phyloP scores from a whole-genome alignment of 2,797 vertebrate species.

The Malacoctenus gilli region DNA sequence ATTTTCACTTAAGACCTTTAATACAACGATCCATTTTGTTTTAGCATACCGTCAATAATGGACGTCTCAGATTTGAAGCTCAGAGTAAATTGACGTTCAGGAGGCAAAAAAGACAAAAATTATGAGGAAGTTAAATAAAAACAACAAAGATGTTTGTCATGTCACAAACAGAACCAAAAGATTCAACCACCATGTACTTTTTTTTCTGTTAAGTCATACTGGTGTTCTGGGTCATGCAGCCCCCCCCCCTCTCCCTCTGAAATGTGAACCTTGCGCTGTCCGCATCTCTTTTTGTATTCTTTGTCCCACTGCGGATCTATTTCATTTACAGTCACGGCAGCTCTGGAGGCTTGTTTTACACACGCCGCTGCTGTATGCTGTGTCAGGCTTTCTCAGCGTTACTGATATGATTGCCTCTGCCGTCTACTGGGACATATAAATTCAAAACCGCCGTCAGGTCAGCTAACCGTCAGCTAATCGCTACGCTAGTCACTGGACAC shows the following conservation, averaged over 20 bases:
- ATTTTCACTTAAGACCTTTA: too few species aligned
- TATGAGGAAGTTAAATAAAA: too few species aligned
- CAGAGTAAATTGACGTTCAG: too few species aligned
- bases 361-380: constrained; percentile 52
- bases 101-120: too few species aligned
- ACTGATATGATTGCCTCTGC: constrained; percentile 67
- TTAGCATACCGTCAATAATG: too few species aligned
- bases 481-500: constrained; percentile 46
- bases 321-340: constrained; percentile 50
- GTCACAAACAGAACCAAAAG: constrained; percentile 17
- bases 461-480: constrained; percentile 67
- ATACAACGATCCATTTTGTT: too few species aligned
- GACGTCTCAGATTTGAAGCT: too few species aligned
- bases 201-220: not conserved
- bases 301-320: constrained; percentile 20
- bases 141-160: too few species aligned
- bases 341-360: constrained; percentile 69
- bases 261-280: not conserved
- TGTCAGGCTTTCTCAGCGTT: constrained; percentile 66
- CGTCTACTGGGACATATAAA: constrained; percentile 58
- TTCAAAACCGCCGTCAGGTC: constrained; percentile 62
- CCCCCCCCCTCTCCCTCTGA: too few species aligned
- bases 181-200: not conserved
- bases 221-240: not conserved
- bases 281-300: constrained; percentile 22